Conservation (phyloP, 2,888 invertebrate species). For the Hydroisotoma schaefferi region DNA sequence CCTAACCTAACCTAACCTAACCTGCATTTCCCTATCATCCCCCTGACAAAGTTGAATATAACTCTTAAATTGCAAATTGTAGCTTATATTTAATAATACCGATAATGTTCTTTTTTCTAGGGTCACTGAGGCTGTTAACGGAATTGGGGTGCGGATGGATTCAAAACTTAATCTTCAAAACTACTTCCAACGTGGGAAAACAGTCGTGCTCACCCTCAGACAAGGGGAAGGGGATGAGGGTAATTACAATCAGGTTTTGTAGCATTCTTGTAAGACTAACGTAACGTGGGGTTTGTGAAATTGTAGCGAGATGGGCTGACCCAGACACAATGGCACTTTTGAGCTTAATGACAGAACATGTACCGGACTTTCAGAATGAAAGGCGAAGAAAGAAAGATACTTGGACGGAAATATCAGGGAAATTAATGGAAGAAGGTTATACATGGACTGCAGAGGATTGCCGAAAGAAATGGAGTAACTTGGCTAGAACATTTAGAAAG, state of each 20-base stretch:
- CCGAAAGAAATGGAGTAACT: slow-evolving; percentile 39
- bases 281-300: not conserved
- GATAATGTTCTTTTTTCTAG: too few species aligned
- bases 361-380: slow-evolving; percentile 29
- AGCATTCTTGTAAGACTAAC: not conserved
- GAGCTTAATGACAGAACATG: slow-evolving; percentile 18
- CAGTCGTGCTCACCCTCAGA: slow-evolving; percentile 29
- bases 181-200: slow-evolving; percentile 32
- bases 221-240: slow-evolving; percentile 26
- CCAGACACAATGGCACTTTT: slow-evolving; percentile 21
- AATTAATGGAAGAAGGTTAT: slow-evolving; percentile 13
- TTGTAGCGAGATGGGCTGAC: slow-evolving; percentile 33
- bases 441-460: slow-evolving; percentile 34
- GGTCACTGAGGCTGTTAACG: too few species aligned
- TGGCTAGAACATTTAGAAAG: slow-evolving; percentile 32
- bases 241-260: slow-evolving; percentile 3
- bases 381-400: slow-evolving; percentile 31
- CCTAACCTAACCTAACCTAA: too few species aligned
- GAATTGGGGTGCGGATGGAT: too few species aligned
- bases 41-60: too few species aligned
- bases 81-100: too few species aligned
- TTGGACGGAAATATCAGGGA: slow-evolving; percentile 28
- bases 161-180: slow-evolving; percentile 22
- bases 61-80: too few species aligned
- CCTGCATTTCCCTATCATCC: too few species aligned